phyloP scores from a whole-genome alignment of 1,140 invertebrate genomes.

The Lysiphlebus fabarum region DNA sequence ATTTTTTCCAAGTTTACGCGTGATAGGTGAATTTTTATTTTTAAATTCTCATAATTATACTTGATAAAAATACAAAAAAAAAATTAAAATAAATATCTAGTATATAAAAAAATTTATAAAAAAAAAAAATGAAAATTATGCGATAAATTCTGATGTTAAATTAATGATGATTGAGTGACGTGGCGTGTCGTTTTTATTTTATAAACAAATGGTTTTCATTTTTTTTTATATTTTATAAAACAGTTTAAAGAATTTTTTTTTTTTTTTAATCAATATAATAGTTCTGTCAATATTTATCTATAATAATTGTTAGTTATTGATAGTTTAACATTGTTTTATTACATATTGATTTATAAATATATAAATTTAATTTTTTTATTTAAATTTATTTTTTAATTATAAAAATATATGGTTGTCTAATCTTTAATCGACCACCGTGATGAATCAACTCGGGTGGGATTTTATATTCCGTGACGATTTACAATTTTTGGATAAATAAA shows the following conservation, averaged over 20 bases:
- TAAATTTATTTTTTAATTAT: too few species aligned
- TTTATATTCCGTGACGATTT: too few species aligned
- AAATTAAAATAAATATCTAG: neutral
- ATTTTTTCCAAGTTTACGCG: conserved; percentile 23
- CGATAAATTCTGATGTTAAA: neutral
- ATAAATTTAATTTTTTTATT: too few species aligned
- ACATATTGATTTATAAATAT: too few species aligned
- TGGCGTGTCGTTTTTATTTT: conserved; percentile 28
- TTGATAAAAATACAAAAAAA: conserved; percentile 14
- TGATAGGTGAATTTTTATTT: conserved; percentile 19
- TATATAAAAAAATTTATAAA: too few species aligned
- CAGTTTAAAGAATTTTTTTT: neutral
- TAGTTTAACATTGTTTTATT: too few species aligned
- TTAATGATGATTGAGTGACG: conserved; percentile 38
- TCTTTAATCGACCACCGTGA: too few species aligned
- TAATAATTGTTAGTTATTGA: neutral
- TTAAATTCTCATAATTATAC: conserved; percentile 23
- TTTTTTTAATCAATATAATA: neutral
- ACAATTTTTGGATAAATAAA: too few species aligned
- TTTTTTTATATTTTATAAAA: conserved; percentile 4
- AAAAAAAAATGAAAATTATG: neutral
- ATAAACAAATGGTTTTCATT: neutral
- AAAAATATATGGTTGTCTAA: too few species aligned
- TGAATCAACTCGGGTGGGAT: too few species aligned
- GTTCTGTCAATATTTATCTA: neutral